Evolutionary conservation across 2,797 vertebrate genomes (phyloP), one percentile per base, ranked within the genome.

Genomic region (Hipposideros larvatus): DNA sequence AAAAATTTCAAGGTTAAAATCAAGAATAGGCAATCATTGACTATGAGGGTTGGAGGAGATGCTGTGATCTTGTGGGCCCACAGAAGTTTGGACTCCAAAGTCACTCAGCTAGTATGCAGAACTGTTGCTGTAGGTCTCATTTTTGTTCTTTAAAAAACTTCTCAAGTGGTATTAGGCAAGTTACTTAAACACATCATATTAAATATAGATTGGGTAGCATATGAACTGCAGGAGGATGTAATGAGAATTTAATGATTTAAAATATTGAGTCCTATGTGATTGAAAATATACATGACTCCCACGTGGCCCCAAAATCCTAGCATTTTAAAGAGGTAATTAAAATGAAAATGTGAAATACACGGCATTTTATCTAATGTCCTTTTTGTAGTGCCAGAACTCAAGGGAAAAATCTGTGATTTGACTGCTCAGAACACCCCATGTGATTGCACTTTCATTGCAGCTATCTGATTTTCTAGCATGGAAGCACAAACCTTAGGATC

Each of bases 321-420:
- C 74, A 80, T 94, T 96, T 96, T 87, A 91, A 95, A 96, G 87
- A 83, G 85, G 65, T 87, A 94, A 97, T 96, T 95, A 96, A 96
- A 96, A 96, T 53, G 71, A 97, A 96, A 96, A 95, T 87, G 74
- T 48, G 95, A 96, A 53, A 88, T 57, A 53, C 86, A 91, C 46
- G 90, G 68, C 68, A 66, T 78, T 96, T 97, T 90, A 92, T 79
- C 95, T 95, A 84, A 91, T 41, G 57, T 75, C 86, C 53, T 92
- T 90, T 92, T 80, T 78, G 74, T 95, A 43, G 85, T 95, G 75
- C 31, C 51, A 86, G 93, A 90, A 78, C 59, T 63, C 63, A 16
- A 84, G 92, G 94, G 88, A n/a, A 87, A 92, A 84, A 92, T 90
- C 85, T 95, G 77, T 79, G 68, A 85, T 74, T 94, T 90, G 83